Percentiles rank a stretch among this genome's conserved stretches.
These are phyloP conservation scores for Cyclopterus lumpus DNA, from an alignment of 2,797 vertebrate species.

Conservation along the genomic window DNA sequence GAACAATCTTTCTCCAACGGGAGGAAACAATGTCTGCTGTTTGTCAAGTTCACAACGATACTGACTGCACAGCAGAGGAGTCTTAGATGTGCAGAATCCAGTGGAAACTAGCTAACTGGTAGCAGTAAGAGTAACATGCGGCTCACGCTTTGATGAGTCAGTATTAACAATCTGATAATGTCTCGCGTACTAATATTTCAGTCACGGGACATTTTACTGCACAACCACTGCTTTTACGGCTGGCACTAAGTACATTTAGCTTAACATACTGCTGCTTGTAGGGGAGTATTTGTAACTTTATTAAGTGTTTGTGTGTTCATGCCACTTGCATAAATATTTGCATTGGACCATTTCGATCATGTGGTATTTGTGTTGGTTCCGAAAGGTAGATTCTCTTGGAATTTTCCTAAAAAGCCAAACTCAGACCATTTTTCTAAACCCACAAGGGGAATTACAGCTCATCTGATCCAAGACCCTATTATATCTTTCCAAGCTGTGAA, in stretches of 20 bases:
- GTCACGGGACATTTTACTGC: no score
- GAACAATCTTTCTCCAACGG: neutral
- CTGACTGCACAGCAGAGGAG: neutral
- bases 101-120: neutral
- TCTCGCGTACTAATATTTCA: neutral
- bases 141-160: no score
- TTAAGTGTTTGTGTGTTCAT: neutral
- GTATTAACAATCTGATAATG: neutral
- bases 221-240: no score
- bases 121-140: neutral
- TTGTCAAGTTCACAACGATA: neutral
- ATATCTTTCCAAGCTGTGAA: neutral
- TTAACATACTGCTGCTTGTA: neutral
- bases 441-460: neutral
- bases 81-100: neutral
- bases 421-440: neutral
- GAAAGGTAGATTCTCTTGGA: neutral
- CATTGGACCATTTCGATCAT: neutral
- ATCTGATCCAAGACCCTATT: neutral
- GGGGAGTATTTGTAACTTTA: neutral
- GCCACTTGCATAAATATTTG: neutral
- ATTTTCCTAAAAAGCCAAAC: neutral
- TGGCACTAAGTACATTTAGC: no score
- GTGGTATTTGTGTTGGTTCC: neutral
- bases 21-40: slow-evolving; percentile 4